Evolutionary conservation across 2,888 invertebrate genomes (phyloP), one percentile per base, ranked within the genome.

Genomic region (Sicus ferrugineus): DNA sequence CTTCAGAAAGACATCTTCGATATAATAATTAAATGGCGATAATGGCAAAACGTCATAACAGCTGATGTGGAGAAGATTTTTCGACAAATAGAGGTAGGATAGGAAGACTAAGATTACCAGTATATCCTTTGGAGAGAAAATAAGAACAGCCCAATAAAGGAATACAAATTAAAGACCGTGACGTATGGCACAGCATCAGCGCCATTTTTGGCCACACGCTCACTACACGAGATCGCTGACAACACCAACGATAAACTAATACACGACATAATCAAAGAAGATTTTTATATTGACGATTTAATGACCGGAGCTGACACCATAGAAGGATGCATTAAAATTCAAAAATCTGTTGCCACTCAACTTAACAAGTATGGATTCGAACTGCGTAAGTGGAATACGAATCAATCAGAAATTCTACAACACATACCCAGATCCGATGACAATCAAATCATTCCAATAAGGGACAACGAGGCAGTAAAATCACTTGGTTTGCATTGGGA

Each of bases 371-470:
- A 50, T 19, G 50, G 9, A 50, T n/a, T 50, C 50, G 16, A 50
- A n/a, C n/a, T 50, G 16, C 50, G 50, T n/a, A 50, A 50, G n/a
- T 50, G 50, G n/a, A 50, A n/a, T 50, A 9, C 50, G 16, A 50
- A 50, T 50, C 6, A 61, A 30, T 28, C 16, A 7, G 38, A 63
- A 59, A n/a, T n/a, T 30, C 38, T 67, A 34, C 52, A 62, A 58
- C 56, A 52, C 3, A 70, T 67, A 26, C 26, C 30, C 11, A n/a
- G n/a, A n/a, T n/a, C n/a, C n/a, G 28, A 50, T 19, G 34, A 52
- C 9, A 31, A 66, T 54, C 31, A 66, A 54, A 26, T 66, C 9
- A 38, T 34, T 14, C 34, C 74, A 61, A 67, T 76, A 3, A 73
- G 74, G 1, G n/a, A 50, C 21, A 48, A 62, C 46, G 65, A 59